Conservation (phyloP, 2,797 vertebrate species). For the Erethizon dorsatum region DNA sequence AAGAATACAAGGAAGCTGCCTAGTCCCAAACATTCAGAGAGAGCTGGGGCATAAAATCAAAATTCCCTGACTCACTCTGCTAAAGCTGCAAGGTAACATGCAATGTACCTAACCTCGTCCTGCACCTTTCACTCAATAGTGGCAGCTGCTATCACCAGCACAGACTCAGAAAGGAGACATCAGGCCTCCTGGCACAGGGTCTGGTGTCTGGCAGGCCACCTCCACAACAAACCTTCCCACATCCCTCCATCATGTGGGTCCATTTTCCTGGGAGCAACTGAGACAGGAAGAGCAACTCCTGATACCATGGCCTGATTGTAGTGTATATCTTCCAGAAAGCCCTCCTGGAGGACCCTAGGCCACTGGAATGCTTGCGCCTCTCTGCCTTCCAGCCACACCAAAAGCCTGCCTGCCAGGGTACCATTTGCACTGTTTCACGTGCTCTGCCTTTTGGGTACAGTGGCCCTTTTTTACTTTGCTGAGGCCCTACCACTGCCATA, state of each 20-base stretch:
- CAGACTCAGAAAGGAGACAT: slow-evolving; percentile 1
- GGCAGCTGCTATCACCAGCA: not conserved
- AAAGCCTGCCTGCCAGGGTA: not conserved
- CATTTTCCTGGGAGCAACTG: not conserved
- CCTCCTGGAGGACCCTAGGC: not conserved
- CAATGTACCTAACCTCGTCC: not conserved
- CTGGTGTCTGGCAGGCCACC: not conserved
- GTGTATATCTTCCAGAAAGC: not conserved
- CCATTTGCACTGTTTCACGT: not conserved
- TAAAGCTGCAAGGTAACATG: not conserved
- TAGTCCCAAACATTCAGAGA: not conserved
- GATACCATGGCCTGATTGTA: not conserved
- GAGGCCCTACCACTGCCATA: not conserved
- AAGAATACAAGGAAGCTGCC: not conserved
- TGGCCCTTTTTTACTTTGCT: not conserved
- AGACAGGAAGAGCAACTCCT: not conserved
- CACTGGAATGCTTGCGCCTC: not conserved
- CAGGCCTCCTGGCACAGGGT: not conserved
- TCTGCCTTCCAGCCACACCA: not conserved
- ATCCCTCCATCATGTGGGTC: not conserved
- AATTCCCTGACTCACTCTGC: not conserved
- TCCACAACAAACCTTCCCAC: not conserved
- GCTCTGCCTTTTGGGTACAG: not conserved
- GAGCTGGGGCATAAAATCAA: not conserved
- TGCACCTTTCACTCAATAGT: not conserved